phyloP scores from a whole-genome alignment of 2,113 vertebrate genomes.

The Ceratotherium simum region DNA sequence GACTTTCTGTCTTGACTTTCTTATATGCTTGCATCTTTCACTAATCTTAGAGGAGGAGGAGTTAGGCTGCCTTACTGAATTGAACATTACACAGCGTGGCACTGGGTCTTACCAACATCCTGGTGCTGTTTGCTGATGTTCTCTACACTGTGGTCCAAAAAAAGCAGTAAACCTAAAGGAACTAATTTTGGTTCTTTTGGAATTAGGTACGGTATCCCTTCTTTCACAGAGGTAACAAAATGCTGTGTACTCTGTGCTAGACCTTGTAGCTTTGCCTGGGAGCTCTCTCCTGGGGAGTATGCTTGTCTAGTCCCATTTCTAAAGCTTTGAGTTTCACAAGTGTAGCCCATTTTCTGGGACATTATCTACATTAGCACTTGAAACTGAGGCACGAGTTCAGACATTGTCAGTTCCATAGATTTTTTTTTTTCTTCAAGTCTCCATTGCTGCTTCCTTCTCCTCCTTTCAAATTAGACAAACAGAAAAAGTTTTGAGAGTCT shows the following conservation, averaged over 20 bases:
- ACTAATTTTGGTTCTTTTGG: not conserved
- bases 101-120: not conserved
- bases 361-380: not conserved
- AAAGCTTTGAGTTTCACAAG: not conserved
- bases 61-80: not conserved
- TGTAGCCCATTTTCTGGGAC: not conserved
- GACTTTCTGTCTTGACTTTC: not conserved
- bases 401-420: not conserved
- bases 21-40: not conserved
- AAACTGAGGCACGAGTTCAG: not conserved
- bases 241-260: not conserved
- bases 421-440: not conserved
- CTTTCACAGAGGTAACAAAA: not conserved
- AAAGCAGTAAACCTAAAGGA: not conserved
- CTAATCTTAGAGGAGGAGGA: not conserved
- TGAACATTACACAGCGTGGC: not conserved
- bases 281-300: not conserved
- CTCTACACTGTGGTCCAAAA: not conserved
- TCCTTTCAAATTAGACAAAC: not conserved
- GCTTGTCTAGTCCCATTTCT: not conserved
- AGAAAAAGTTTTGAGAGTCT: not conserved
- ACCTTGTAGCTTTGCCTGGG: not conserved
- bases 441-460: not conserved
- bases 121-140: not conserved
- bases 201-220: not conserved